phyloP scores from a whole-genome alignment of 2,888 invertebrate genomes.

The Tachina fera region DNA sequence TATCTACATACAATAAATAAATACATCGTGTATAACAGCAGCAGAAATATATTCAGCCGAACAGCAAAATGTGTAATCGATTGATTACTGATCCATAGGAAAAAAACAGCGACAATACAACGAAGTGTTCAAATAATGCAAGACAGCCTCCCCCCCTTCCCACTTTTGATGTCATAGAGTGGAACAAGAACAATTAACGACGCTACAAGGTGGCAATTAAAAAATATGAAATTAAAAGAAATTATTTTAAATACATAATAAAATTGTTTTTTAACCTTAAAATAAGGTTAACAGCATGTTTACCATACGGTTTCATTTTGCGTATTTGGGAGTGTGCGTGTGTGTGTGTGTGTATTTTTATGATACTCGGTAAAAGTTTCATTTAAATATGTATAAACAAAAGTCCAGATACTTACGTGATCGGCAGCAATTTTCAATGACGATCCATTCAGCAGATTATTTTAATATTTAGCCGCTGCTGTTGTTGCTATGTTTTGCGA shows the following conservation, averaged over 20 bases:
- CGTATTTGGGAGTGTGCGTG: not conserved
- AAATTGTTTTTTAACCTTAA: conserved; percentile 33
- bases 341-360: not conserved
- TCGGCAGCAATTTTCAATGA: conserved; percentile 40
- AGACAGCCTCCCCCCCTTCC: not conserved
- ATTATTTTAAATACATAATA: conserved; percentile 27
- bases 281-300: conserved; percentile 52
- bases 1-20: not conserved
- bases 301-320: conserved; percentile 1
- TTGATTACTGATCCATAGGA: conserved; percentile 41
- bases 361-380: not conserved
- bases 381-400: conserved; percentile 33
- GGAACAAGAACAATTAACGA: conserved; percentile 4
- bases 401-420: conserved; percentile 62
- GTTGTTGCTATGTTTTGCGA: not conserved
- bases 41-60: not conserved
- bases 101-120: not conserved
- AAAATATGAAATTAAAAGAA: conserved; percentile 22
- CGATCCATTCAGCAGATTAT: conserved; percentile 22
- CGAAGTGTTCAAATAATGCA: conserved; percentile 20
- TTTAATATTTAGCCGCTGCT: not conserved
- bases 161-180: not conserved
- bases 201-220: conserved; percentile 44
- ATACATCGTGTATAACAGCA: too few relatives aligned
- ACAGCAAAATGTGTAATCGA: conserved; percentile 9